phyloP scores from a whole-genome alignment of 2,113 vertebrate species.

The Phocoena phocoena region DNA sequence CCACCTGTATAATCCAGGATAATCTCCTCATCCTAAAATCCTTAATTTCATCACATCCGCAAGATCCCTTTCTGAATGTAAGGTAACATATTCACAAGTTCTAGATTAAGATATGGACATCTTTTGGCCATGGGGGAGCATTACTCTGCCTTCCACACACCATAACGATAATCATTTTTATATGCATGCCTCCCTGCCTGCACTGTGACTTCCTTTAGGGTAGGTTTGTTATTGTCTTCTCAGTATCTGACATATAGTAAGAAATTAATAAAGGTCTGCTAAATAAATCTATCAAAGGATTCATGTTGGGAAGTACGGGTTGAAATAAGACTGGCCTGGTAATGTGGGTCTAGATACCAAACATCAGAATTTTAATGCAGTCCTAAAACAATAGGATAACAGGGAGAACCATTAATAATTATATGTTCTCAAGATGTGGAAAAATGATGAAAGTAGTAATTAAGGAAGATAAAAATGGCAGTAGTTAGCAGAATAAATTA shows the following conservation, averaged over 20 bases:
- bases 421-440: background rate
- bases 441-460: conserved; percentile 44
- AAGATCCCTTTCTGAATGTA: background rate
- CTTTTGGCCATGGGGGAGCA: background rate
- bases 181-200: background rate
- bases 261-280: conserved; percentile 27
- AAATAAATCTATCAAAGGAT: conserved; percentile 27
- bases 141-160: background rate
- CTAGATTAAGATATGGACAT: background rate
- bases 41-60: background rate
- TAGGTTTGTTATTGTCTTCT: conserved; percentile 21
- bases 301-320: background rate
- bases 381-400: background rate
- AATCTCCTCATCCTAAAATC: background rate
- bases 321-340: background rate
- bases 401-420: conserved; percentile 14
- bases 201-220: background rate
- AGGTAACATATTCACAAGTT: background rate
- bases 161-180: background rate
- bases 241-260: background rate
- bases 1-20: background rate
- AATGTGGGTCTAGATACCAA: background rate
- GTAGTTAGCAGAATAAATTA: conserved; percentile 16
- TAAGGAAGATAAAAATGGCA: conserved; percentile 34
- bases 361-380: conserved; percentile 15